Base-by-base conservation (phyloP, 2,888 invertebrate genomes). In the Atethmia centrago region DNA sequence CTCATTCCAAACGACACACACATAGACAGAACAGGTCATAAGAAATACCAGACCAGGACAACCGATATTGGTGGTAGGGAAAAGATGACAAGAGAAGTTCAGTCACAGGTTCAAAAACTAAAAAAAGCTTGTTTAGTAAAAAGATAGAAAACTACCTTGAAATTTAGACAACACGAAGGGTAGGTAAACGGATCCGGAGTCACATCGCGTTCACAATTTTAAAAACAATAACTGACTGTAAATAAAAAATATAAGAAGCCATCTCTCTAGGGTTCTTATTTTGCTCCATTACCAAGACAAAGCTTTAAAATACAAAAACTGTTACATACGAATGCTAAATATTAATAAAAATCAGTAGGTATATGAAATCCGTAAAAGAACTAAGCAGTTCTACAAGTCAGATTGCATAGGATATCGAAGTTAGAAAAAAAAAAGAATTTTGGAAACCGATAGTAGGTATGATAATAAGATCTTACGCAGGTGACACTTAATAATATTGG, bases 321-420 rank as follows among this genome's bases (percentile, higher is more conserved):
- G 67, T 83, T 78, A 72, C 65, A 80, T 68, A 85, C 73, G 80
- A 80, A 79, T 75, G 83, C 89, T 89, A 90, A 71, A 78, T 84
- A 85, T 90, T 87, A 89, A 90, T 80, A 90, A 92, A n/a, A 91
- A 85, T 88, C 86, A 89, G 82, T 88, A 92, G 90, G 87, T 88
- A 88, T 84, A 90, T 88, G 87, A 87, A 90, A 89, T 90, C 88
- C 87, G 83, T 88, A 91, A 92, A 93, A 91, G 89, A 93, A 93
- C 90, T 91, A 95, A 95, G 96, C 95, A 89, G 90, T 89, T 92
- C 94, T 95, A 95, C 94, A 81, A 91, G 86, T 92, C 82, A 89
- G 78, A 91, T 89, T 89, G 92, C 92, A 89, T 85, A 92, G 87
- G 88, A 85, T 86, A 85, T 87, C 79, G 88, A 89, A 90, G 88